Base-by-base conservation (phyloP, 1,140 invertebrate species). In the Papilio helenus region DNA sequence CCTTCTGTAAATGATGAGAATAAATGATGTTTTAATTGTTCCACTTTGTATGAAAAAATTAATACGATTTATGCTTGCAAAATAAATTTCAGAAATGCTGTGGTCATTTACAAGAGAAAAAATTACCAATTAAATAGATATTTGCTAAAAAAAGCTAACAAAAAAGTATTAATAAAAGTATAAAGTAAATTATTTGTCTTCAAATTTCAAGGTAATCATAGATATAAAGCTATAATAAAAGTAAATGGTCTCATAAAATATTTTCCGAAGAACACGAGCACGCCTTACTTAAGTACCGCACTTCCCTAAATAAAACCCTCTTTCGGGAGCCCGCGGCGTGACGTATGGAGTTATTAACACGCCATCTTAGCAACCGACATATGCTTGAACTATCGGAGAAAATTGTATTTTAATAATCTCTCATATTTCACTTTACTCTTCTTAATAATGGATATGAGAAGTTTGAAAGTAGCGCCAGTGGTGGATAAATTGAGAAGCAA, bases 341-440 rank as follows among this genome's bases (percentile, higher is more conserved):
- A 68, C 26, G 14, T 68, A 68, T 34, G 26, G 61, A 29, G 61
- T 68, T 68, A 68, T 68, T 68, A 68, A 29, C 61, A 68, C 26
- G 23, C 61, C 14, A 68, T 68, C 26, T 68, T 68, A 26, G 14
- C 2, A 16, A 0, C 61, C 26, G 14, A 68, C 61, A 29, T 34
- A 29, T 26, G 61, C 26, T 68, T 68, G 23, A 68, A 68, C 23
- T 68, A 68, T 68, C 26, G 26, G 4, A 68, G 4, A 68, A 68
- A 34, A 68, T 55, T 20, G 4, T 29, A 14, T 16, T 29, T 68
- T 68, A 29, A 68, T 61, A 87, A 72, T 77, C n/a, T 26, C 58
- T 14, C n/a, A 23, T 23, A 58, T 23, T 23, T 61, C 14, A 61
- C 23, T 61, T 61, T 23, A 10, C 9, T 10, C 18, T 55, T 10